Percentiles rank a stretch among this genome's conserved stretches.
These are phyloP conservation scores for Pedionomus torquatus DNA, from an alignment of 2,113 vertebrate species.

Conservation along the genomic window DNA sequence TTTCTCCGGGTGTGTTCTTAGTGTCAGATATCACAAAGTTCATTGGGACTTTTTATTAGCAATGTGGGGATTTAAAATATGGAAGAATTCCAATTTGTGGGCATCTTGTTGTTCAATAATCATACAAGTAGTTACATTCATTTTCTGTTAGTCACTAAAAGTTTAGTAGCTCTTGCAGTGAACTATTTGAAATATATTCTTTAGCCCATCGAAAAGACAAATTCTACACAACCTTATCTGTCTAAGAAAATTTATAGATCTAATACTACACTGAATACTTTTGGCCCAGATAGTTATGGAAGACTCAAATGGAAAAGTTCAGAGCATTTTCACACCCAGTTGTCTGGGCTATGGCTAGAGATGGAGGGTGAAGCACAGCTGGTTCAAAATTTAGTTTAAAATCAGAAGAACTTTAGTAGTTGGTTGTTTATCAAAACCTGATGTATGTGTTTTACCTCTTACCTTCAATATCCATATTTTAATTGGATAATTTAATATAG, in stretches of 20 bases:
- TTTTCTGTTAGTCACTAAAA: not conserved
- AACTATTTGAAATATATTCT: not conserved
- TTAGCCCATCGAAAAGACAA: not conserved
- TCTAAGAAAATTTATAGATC: not conserved
- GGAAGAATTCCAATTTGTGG: not conserved
- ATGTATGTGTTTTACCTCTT: not conserved
- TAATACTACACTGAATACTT: not conserved
- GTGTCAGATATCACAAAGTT: not conserved
- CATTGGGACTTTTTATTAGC: not conserved
- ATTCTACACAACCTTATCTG: not conserved
- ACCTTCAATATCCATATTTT: not conserved
- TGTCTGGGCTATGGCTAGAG: not conserved
- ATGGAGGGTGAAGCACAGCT: not conserved
- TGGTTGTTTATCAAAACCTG: not conserved
- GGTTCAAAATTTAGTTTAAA: not conserved
- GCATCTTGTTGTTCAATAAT: not conserved
- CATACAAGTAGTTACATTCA: not conserved
- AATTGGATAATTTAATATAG: not conserved
- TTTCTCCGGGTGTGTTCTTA: not conserved
- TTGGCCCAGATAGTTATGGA: not conserved
- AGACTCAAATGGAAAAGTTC: not conserved
- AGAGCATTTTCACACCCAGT: not conserved
- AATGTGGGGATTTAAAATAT: not conserved
- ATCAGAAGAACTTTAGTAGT: not conserved
- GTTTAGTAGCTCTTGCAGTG: not conserved